phyloP scores from a whole-genome alignment of 2,113 vertebrate genomes.

The Lepus americanus region DNA sequence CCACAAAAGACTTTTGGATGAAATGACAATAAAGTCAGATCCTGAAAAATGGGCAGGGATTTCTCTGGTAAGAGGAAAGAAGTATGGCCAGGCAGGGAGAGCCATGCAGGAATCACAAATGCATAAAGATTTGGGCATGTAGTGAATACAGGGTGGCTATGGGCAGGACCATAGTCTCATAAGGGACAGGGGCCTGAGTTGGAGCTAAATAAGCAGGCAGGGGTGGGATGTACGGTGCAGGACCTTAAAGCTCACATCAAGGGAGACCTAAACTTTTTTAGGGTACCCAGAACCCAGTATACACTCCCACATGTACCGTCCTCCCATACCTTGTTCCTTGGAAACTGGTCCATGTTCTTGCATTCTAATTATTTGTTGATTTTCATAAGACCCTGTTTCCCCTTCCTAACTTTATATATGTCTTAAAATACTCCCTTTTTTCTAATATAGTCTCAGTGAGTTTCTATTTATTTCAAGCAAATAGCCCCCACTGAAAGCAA shows the following conservation, averaged over 20 bases:
- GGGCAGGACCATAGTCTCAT: background rate
- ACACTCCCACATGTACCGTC: too few relatives aligned
- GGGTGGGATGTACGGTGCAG: too few relatives aligned
- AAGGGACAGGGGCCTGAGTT: background rate
- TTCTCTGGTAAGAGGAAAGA: background rate
- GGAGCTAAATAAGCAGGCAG: background rate
- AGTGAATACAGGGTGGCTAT: rapidly evolving
- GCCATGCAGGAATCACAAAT: background rate
- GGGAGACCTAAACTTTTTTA: background rate
- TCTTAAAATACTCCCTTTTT: background rate
- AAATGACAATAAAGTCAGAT: background rate
- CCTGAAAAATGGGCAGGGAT: background rate
- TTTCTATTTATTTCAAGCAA: background rate
- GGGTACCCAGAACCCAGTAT: background rate
- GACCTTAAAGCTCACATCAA: background rate
- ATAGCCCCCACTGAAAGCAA: background rate
- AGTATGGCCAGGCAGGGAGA: background rate
- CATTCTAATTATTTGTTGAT: background rate
- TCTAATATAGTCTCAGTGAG: background rate
- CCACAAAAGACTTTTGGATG: background rate
- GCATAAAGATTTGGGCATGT: too few relatives aligned
- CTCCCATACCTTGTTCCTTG: background rate
- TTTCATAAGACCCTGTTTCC: background rate
- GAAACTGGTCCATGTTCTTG: background rate
- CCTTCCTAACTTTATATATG: background rate